Evolutionary conservation across 1,140 invertebrate genomes (phyloP).

Genomic region (Nomia melanderi): DNA sequence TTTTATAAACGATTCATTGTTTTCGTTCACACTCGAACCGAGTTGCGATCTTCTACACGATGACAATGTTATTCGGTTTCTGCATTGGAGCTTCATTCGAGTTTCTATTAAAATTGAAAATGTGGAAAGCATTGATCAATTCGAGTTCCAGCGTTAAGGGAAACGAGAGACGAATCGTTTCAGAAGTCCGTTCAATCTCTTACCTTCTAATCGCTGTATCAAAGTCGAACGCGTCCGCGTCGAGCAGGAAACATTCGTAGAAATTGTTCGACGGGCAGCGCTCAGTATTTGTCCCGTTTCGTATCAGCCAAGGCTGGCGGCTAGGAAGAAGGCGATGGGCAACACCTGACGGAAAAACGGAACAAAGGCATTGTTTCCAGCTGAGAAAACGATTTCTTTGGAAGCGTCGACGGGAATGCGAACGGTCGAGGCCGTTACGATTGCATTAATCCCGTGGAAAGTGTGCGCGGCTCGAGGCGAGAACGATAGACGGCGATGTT

Average conservation of each 20-base stretch:
- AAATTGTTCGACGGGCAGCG: neutral
- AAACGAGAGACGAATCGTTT: no score
- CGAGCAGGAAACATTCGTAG: conserved; percentile 10
- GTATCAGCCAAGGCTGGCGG: conserved; percentile 23
- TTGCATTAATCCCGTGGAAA: conserved; percentile 23
- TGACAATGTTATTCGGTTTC: no score
- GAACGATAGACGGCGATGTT: neutral
- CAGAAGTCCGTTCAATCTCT: no score
- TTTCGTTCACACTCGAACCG: no score
- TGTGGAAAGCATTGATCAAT: no score
- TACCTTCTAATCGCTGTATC: no score
- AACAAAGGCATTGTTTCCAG: conserved; percentile 48
- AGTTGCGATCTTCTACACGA: no score
- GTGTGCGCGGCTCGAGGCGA: neutral
- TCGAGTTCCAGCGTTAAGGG: no score
- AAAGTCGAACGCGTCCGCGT: no score
- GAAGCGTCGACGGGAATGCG: conserved; percentile 30
- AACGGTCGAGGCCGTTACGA: conserved; percentile 31
- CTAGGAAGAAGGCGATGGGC: conserved; percentile 22
- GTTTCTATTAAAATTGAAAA: no score
- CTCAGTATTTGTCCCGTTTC: conserved; percentile 31
- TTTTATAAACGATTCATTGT: no score
- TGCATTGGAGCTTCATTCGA: no score
- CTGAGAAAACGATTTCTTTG: conserved; percentile 45
- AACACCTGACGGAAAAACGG: conserved; percentile 29